Evolutionary conservation across 2,888 invertebrate genomes (phyloP), one percentile per base, ranked within the genome.

Genomic region (Polydrusus pterygomalis): DNA sequence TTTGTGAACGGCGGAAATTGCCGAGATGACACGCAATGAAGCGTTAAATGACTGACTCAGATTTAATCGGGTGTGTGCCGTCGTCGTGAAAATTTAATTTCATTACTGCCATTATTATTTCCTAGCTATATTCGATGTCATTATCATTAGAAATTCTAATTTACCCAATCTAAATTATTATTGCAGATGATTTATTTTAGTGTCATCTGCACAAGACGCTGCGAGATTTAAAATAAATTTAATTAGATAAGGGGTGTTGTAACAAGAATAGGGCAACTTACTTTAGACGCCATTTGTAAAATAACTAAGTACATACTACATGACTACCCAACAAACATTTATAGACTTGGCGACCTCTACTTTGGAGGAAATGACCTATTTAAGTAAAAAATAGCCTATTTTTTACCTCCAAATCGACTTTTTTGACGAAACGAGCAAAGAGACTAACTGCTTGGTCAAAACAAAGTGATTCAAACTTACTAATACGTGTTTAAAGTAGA

Each of bases 11-110:
- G 25, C 47, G 70, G 60, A 73, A 73, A 70, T 73, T 77, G 60
- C 65, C 60, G 81, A 81, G 85, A 85, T 85, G 86, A 86, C 84
- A 84, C 83, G 84, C 83, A 84, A 85, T 84, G 82, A 84, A 80
- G 79, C 83, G 82, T 83, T 82, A 81, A 82, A 77, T 80, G 80
- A 82, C 82, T 84, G 77, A 79, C 81, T 81, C 81, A 83, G 84
- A 84, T 84, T 84, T 83, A 84, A 84, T 84, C 84, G 81, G 70
- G 64, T 34, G 70, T 72, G 68, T 54, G 47, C 11, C 47, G 10
- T 60, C 54, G 25, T 69, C 58, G 38, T 2, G 58, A 60, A 60
- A 73, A 73, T 70, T 75, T 73, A 73, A 73, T 75, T 73, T 73
- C 73, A 78, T 70, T 73, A 70, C 43, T 49, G 58, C 58, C 58